Evolutionary conservation across 2,888 invertebrate species (phyloP), one percentile per base, ranked within the genome.

Genomic region (Tipula helvola): DNA sequence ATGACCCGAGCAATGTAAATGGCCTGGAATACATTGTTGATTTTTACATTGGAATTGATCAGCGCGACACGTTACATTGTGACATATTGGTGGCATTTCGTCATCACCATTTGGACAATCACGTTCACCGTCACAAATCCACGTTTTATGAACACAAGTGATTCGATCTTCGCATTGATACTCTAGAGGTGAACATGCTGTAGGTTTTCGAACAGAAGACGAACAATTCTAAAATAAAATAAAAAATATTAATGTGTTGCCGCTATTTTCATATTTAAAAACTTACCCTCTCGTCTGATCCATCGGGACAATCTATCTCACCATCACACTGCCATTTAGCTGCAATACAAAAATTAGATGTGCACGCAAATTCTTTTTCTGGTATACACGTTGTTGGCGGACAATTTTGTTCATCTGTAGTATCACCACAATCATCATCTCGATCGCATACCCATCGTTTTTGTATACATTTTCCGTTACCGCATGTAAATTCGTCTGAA

Each of bases 401-500:
- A 89, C 97, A 97, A 90, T 95, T 93, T 87, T 93, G 93, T 90
- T 98, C 97, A 90, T 98, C 97, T 87, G 94, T 95, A 87, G 94
- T 94, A 90, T 97, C 97, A 3, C 96, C 96, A 89, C 97, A 97
- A 90, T 97, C 97, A 89, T 96, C 94, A 90, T 97, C 97, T 8
- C 94, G 93, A 90, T 97, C 97, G 90, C 97, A 97, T 36, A 95
- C 94, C 97, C 97, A 97, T 87, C 95, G 93, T 88, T 95, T 94
- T 90, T 97, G 96, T 89, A 97, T 96, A 91, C 97, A 97, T 89
- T 96, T 96, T 87, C 97, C 96, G 90, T 97, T 97, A 86, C 93
- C 94, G 92, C 98, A 98, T n/a, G 97, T 97, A 91, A 97, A 97
- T 92, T 98, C 97, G 91, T 97, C 97, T 86, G 96, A 94, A 88